These are phyloP conservation scores for Neolamprologus cancellatus DNA, from an alignment of 2,113 vertebrate species.

Conservation along the genomic window DNA sequence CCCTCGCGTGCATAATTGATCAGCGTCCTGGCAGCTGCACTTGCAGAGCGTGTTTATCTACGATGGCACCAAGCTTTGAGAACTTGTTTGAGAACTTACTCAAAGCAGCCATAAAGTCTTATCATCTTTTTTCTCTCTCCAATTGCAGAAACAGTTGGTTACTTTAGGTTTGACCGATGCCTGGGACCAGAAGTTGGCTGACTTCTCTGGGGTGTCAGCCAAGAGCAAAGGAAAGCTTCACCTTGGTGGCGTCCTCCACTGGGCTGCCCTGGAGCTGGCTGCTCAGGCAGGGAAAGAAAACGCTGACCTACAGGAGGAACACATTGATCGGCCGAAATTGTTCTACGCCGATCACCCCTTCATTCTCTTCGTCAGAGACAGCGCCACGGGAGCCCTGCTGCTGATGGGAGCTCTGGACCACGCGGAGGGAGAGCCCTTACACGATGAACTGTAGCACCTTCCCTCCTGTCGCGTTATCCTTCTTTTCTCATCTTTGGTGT, in stretches of 20 bases:
- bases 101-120: background rate
- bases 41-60: background rate
- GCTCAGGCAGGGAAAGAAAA: slow-evolving; percentile 11
- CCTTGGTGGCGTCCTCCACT: slow-evolving; percentile 51
- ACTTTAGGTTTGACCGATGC: slow-evolving; percentile 53
- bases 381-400: slow-evolving; percentile 43
- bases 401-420: slow-evolving; percentile 62
- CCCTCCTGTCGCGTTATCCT: background rate
- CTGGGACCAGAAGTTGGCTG: slow-evolving; percentile 46
- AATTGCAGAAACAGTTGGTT: slow-evolving; percentile 42
- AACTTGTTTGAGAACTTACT: background rate
- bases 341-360: slow-evolving; percentile 65
- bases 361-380: slow-evolving; percentile 58
- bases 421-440: slow-evolving; percentile 39
- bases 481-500: background rate
- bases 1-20: slow-evolving; percentile 47
- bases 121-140: background rate
- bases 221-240: slow-evolving; percentile 38
- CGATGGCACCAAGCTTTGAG: background rate
- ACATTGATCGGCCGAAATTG: slow-evolving; percentile 36
- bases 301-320: slow-evolving; percentile 16
- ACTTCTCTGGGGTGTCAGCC: slow-evolving; percentile 47
- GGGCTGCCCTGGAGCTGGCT: slow-evolving; percentile 57
- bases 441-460: slow-evolving; percentile 58
- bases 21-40: slow-evolving; percentile 5